A percentile compares a stretch with the other conserved stretches of the same genome.
phyloP scores from a whole-genome alignment of 2,113 vertebrate genomes.

The Plestiodon gilberti region DNA sequence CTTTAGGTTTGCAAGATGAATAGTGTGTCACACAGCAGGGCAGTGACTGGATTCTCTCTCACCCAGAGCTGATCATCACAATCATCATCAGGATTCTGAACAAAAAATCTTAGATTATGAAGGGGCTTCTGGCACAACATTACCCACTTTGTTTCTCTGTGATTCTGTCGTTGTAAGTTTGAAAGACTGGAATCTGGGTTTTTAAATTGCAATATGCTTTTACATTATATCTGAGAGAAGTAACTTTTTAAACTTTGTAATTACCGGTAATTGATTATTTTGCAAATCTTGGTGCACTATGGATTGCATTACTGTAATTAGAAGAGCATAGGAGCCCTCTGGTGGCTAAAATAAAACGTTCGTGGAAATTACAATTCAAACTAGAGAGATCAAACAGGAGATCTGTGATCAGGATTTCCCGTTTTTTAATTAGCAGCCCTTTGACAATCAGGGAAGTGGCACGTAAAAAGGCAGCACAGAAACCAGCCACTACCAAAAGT shows the following conservation, averaged over 20 bases:
- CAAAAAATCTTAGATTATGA: background rate
- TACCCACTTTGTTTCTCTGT: background rate
- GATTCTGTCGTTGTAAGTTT: background rate
- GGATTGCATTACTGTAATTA: conserved; percentile 2
- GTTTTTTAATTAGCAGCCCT: background rate
- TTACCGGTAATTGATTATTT: background rate
- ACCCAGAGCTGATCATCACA: background rate
- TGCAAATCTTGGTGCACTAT: background rate
- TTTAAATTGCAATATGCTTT: background rate
- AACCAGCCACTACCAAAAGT: too few relatives aligned
- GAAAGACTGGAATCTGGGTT: background rate
- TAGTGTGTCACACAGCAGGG: background rate
- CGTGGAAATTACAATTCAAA: background rate
- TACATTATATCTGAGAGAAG: background rate
- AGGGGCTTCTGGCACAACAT: background rate
- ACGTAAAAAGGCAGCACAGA: too few relatives aligned
- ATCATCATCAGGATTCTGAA: conserved; percentile 2
- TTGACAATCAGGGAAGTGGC: background rate
- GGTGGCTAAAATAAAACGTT: background rate
- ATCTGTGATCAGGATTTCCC: background rate
- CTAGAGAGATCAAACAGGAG: background rate
- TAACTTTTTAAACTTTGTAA: background rate
- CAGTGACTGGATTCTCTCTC: background rate
- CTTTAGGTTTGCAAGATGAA: background rate
- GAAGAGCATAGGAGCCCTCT: conserved; percentile 9